A percentile compares a stretch with the other conserved stretches of the same genome.
phyloP scores from a whole-genome alignment of 2,113 vertebrate genomes.

The Jacana jacana region DNA sequence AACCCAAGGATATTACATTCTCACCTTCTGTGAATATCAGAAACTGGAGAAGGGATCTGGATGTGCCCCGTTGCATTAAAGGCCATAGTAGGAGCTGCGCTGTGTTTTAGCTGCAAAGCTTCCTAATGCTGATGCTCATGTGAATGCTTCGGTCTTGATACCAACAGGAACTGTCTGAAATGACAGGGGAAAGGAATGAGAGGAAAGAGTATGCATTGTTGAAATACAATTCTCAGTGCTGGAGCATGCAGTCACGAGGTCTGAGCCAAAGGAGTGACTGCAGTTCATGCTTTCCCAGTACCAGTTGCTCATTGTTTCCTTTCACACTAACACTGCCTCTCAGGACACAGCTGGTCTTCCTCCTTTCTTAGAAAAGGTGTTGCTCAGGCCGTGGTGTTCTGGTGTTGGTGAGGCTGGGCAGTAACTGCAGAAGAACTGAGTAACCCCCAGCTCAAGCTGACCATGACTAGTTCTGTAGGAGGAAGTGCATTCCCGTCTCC shows the following conservation, averaged over 20 bases:
- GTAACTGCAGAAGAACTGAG: not conserved
- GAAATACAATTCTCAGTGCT: not conserved
- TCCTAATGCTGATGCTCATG: not conserved
- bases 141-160: not conserved
- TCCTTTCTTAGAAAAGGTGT: not conserved
- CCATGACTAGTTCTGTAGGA: not conserved
- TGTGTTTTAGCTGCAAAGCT: not conserved
- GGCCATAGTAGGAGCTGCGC: not conserved
- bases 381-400: not conserved
- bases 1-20: not conserved
- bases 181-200: not conserved
- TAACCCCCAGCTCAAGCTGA: not conserved
- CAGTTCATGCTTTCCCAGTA: not conserved
- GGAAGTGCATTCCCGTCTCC: not conserved
- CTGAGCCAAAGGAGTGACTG: not conserved
- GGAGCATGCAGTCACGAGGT: not conserved
- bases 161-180: not conserved
- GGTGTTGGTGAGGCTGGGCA: not conserved
- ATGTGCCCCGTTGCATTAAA: not conserved
- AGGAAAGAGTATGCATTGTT: not conserved
- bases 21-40: not conserved
- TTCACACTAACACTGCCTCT: not conserved
- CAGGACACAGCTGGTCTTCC: not conserved
- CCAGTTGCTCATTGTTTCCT: not conserved
- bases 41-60: not conserved